Evolutionary conservation across 2,888 invertebrate genomes (phyloP).

Genomic region (Alviniconcha strummeri): DNA sequence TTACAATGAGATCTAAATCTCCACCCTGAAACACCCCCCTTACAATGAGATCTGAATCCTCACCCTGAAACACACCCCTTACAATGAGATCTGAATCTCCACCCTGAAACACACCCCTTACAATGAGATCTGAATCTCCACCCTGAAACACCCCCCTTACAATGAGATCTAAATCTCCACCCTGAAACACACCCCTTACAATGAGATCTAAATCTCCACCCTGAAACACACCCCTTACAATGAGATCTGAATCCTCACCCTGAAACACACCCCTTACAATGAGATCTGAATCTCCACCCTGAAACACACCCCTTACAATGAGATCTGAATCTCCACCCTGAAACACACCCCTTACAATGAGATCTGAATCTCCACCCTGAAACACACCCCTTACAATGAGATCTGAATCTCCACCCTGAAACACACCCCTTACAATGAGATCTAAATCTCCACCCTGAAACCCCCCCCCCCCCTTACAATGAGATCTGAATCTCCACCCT

Average conservation of each 20-base stretch:
- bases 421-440: slow-evolving; percentile 8
- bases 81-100: slow-evolving; percentile 54
- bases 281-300: slow-evolving; percentile 66
- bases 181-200: slow-evolving; percentile 46
- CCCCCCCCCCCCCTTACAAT: not conserved
- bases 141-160: too few species aligned
- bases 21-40: slow-evolving; percentile 61
- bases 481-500: slow-evolving; percentile 61
- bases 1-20: slow-evolving; percentile 51
- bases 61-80: slow-evolving; percentile 50
- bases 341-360: slow-evolving; percentile 26
- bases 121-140: slow-evolving; percentile 56
- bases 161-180: slow-evolving; percentile 65
- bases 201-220: slow-evolving; percentile 57
- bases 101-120: slow-evolving; percentile 50
- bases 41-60: slow-evolving; percentile 66
- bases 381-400: too few species aligned
- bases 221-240: slow-evolving; percentile 45
- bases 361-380: slow-evolving; percentile 62
- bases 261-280: too few species aligned
- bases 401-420: slow-evolving; percentile 64
- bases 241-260: slow-evolving; percentile 59
- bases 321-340: slow-evolving; percentile 62
- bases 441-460: slow-evolving; percentile 64
- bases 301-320: slow-evolving; percentile 34